Evolutionary conservation across 2,797 vertebrate genomes (phyloP), one percentile per base, ranked within the genome.

Genomic region (Melanotaenia pygmaea): DNA sequence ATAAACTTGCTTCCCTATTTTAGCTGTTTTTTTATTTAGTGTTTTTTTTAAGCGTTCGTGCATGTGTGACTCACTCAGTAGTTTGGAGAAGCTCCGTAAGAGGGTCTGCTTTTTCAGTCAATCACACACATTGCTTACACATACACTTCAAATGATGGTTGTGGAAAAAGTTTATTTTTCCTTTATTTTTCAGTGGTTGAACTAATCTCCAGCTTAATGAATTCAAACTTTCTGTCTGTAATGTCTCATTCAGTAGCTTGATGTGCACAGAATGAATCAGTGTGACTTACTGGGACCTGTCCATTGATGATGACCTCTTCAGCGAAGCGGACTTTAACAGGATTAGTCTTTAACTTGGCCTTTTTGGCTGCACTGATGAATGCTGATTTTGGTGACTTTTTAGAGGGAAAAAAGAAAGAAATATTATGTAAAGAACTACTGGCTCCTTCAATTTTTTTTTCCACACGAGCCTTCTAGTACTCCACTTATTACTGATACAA

Each of bases 281-380:
- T 65, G 63, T 77, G 88, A 97, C 97, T 98, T 94, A 99, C 97
- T 78, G 97, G 97, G 67, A 99, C 94, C 91, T 99, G 98, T 84
- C 98, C 98, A 35, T 99, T 99, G 92, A 99, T 96, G 92, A 98
- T 98, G 89, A 99, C 97, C 93, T 99, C 97, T 89, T 99, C 98
- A 0, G 98, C 97, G 72, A 99, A 99, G 81, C 98, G 96, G 73
- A 99, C 98, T 94, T 99, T 99, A 73, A 99, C 98, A 16, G 98
- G 98, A 91, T 99, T 99, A 69, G 97, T 99, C 95, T 97, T 99
- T 95, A 99, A 96, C 92, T 98, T 97, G 89, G 97, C 98, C 92
- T 99, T 99, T 93, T 99, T 99, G 86, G 98, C 98, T 92, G 98
- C 97, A 81, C 98, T 99, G 93, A 99, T 99, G 95, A 99, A 99